phyloP scores from a whole-genome alignment of 2,888 invertebrate species.

The Marronus borbonicus region DNA sequence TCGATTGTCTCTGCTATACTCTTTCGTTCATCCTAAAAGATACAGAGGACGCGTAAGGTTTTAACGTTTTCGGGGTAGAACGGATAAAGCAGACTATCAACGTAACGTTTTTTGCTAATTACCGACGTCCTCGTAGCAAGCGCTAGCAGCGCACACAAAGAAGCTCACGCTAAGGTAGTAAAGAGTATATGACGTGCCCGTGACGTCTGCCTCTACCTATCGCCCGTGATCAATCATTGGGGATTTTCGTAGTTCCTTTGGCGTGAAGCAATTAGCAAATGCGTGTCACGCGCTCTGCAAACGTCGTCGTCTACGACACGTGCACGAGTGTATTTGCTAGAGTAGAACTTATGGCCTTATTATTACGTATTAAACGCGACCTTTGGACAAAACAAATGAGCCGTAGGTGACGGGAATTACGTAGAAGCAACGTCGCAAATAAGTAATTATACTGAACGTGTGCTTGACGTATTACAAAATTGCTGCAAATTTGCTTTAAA shows the following conservation, averaged over 20 bases:
- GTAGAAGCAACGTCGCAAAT: not conserved
- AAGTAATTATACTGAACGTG: not conserved
- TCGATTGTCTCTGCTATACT: conserved; percentile 36
- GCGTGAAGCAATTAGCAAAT: conserved; percentile 57
- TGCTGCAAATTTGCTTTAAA: too few species aligned
- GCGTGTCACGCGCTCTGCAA: conserved; percentile 53
- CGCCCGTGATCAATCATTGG: conserved; percentile 62
- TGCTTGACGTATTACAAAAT: not conserved
- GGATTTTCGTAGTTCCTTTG: conserved; percentile 57
- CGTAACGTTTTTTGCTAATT: conserved; percentile 45
- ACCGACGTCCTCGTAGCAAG: conserved; percentile 20
- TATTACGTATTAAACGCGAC: conserved; percentile 4
- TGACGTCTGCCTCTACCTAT: conserved; percentile 56
- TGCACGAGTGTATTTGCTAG: conserved; percentile 8
- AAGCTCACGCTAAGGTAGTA: conserved; percentile 54
- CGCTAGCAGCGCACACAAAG: conserved; percentile 46
- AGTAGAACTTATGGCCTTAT: conserved; percentile 18
- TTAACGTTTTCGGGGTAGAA: conserved; percentile 27
- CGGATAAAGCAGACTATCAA: conserved; percentile 34
- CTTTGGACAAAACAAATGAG: conserved; percentile 11
- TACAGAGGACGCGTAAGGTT: conserved; percentile 4
- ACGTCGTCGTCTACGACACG: conserved; percentile 29
- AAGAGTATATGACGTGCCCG: conserved; percentile 58
- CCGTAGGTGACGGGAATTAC: conserved; percentile 28
- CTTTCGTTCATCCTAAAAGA: not conserved